Evolutionary conservation across 1,140 invertebrate species (phyloP).

Genomic region (Mactra quadrangularis): DNA sequence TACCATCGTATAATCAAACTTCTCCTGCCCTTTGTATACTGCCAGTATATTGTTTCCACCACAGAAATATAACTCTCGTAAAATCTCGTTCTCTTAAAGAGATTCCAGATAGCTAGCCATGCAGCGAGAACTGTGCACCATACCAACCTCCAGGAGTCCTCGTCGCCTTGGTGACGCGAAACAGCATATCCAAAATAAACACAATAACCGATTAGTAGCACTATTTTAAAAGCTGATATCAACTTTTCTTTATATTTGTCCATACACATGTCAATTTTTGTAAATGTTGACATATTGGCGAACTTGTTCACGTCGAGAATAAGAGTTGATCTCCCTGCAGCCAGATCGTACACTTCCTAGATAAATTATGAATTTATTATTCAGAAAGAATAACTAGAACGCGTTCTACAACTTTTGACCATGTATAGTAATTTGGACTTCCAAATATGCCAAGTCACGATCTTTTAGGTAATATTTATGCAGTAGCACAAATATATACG

Average conservation of each 20-base stretch:
- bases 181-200: slow-evolving; percentile 69
- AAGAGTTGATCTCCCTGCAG: no score
- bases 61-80: not conserved
- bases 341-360: no score
- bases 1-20: slow-evolving; percentile 43
- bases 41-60: slow-evolving; percentile 1
- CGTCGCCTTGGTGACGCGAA: slow-evolving; percentile 63
- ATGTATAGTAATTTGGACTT: no score
- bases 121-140: not conserved
- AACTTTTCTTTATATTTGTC: slow-evolving; percentile 31
- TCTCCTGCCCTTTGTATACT: slow-evolving; percentile 32
- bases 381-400: no score
- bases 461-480: no score
- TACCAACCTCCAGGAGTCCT: slow-evolving; percentile 29
- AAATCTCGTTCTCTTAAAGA: slow-evolving; percentile 10
- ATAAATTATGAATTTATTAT: no score
- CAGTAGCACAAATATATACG: no score
- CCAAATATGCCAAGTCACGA: no score
- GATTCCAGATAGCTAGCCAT: not conserved
- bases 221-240: slow-evolving; percentile 19
- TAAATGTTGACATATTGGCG: not conserved
- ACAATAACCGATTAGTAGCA: slow-evolving; percentile 59
- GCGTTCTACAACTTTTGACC: no score
- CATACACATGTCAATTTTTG: slow-evolving; percentile 23
- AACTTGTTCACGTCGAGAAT: no score